A percentile compares a stretch with the other conserved stretches of the same genome.
Evolutionary conservation across 2,797 vertebrate genomes (phyloP).

Genomic region (Pachyuromys duprasi): DNA sequence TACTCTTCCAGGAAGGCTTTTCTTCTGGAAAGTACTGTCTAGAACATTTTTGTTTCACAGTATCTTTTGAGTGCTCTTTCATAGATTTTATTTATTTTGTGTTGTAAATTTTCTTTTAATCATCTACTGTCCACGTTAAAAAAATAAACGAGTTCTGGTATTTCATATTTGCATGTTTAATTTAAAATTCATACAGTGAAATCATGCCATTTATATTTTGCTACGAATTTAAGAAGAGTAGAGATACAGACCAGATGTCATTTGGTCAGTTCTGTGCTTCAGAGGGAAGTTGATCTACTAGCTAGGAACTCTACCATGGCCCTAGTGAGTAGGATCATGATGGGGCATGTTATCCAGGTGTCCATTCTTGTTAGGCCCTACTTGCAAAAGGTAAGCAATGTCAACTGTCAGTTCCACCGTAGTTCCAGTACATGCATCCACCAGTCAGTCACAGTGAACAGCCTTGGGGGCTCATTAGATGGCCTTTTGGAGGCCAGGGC

Average conservation of each 20-base stretch:
- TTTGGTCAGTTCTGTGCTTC: constrained; percentile 12
- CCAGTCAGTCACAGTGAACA: not conserved
- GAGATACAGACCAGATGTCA: not conserved
- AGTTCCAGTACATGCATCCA: not conserved
- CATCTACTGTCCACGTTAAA: constrained; percentile 72
- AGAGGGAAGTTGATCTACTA: not conserved
- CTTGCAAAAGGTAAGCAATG: constrained; percentile 65
- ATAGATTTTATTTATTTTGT: constrained; percentile 73
- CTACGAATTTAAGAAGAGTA: not conserved
- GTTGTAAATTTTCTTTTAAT: constrained; percentile 70
- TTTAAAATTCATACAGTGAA: constrained; percentile 8
- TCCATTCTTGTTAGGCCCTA: constrained; percentile 12
- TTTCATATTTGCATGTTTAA: constrained; percentile 57
- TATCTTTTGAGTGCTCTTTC: constrained; percentile 67
- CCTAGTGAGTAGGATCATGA: not conserved
- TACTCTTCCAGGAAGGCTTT: constrained; percentile 9
- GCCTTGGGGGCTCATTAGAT: not conserved
- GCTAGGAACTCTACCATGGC: not conserved
- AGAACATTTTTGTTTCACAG: constrained; percentile 57
- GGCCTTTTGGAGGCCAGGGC: not conserved
- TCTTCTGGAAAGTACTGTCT: constrained; percentile 57
- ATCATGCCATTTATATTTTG: not conserved
- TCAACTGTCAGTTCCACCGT: not conserved
- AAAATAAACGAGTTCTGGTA: constrained; percentile 25
- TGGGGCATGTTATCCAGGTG: not conserved